phyloP scores from a whole-genome alignment of 2,888 invertebrate species.

The Idaea biselata region DNA sequence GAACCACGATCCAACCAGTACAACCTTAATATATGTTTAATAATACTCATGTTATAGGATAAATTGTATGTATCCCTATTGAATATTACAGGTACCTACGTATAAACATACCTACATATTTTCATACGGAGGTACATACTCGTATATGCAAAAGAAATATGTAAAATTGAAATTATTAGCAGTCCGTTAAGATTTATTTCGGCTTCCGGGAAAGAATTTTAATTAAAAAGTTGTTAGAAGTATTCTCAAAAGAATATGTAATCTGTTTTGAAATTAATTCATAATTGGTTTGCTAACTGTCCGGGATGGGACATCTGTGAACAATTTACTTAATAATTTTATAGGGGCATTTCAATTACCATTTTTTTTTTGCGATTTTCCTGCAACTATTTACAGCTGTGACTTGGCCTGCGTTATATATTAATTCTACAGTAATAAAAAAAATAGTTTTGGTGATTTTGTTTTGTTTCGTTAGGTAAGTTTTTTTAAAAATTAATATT shows the following conservation, averaged over 20 bases:
- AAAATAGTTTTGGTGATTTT: too few species aligned
- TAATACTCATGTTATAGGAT: too few species aligned
- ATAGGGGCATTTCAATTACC: constrained; percentile 5
- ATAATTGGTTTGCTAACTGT: constrained; percentile 62
- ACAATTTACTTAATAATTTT: constrained; percentile 27
- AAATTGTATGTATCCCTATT: too few species aligned
- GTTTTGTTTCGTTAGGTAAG: too few species aligned
- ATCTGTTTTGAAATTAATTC: constrained; percentile 71
- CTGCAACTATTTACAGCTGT: neutral
- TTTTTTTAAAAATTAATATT: too few species aligned
- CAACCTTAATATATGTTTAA: too few species aligned
- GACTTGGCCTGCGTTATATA: neutral
- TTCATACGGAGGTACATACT: neutral
- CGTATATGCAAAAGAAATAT: constrained; percentile 31
- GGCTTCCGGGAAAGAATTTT: constrained; percentile 63
- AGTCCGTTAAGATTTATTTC: constrained; percentile 55
- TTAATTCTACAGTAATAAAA: too few species aligned
- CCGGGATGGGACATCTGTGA: constrained; percentile 28
- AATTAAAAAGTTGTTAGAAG: constrained; percentile 71
- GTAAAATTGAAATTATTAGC: constrained; percentile 61
- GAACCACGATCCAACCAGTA: too few species aligned
- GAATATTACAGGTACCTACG: too few species aligned
- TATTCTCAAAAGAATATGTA: constrained; percentile 67
- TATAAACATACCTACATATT: too few species aligned
- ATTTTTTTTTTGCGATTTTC: neutral